Conservation (phyloP, 2,797 vertebrate species). For the Microctenopoma stevenorrisi region DNA sequence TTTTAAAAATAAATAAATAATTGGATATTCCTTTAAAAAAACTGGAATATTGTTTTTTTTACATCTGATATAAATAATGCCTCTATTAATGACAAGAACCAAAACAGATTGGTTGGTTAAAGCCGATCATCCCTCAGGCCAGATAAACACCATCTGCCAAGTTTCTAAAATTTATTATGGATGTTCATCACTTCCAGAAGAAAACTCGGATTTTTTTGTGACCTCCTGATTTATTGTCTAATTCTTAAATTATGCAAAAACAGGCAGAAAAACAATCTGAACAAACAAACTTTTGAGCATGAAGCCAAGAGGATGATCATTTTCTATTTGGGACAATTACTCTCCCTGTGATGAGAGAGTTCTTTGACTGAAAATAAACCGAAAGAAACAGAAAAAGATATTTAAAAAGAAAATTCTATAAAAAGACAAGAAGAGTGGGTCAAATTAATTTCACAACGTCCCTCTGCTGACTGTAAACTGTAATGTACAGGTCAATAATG, state of each 20-base stretch:
- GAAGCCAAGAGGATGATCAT: not conserved
- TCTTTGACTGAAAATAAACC: no score
- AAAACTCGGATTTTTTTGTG: not conserved
- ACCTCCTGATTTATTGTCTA: not conserved
- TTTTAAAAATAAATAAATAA: no score
- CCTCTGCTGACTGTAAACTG: not conserved
- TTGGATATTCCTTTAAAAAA: no score
- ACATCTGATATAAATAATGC: not conserved
- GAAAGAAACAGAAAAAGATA: no score
- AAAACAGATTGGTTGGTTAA: no score
- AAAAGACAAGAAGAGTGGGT: no score
- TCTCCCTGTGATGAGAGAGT: not conserved
- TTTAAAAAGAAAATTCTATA: no score
- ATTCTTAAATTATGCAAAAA: not conserved
- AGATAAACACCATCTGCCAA: not conserved
- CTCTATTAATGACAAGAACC: no score
- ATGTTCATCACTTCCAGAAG: no score
- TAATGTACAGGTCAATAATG: not conserved
- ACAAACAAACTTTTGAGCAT: no score
- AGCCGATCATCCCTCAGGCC: not conserved
- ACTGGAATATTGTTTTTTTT: not conserved
- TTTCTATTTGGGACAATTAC: not conserved
- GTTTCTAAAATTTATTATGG: not conserved
- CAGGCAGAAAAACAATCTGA: not conserved
- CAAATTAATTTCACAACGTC: not conserved